Evolutionary conservation across 2,888 invertebrate genomes (phyloP).

Genomic region (Andricus curvator): DNA sequence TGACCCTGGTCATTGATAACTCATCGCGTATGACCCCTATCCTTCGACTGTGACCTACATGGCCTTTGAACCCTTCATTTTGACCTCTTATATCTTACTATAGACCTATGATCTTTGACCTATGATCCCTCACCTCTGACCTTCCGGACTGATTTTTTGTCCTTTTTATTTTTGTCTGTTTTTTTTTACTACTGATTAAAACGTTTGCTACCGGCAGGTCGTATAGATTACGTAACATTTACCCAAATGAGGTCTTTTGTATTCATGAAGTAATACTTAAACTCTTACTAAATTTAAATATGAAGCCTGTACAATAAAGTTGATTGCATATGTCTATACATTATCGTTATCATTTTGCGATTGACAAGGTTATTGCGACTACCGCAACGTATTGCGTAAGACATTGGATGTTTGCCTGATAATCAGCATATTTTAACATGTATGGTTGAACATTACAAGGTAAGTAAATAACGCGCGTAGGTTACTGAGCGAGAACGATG

Average conservation of each 20-base stretch:
- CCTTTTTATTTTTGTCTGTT: too few relatives aligned
- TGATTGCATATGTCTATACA: conserved; percentile 32
- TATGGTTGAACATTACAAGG: conserved; percentile 14
- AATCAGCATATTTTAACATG: conserved; percentile 29
- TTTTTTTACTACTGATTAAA: neutral
- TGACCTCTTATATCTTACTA: too few relatives aligned
- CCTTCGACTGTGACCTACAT: too few relatives aligned
- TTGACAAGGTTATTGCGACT: conserved; percentile 17
- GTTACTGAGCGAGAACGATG: neutral
- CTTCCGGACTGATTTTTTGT: too few relatives aligned
- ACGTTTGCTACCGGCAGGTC: neutral
- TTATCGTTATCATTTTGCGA: conserved; percentile 28
- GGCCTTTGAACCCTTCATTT: too few relatives aligned
- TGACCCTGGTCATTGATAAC: too few relatives aligned
- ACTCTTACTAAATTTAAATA: neutral
- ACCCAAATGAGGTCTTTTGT: neutral
- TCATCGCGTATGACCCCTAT: too few relatives aligned
- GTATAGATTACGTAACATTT: neutral
- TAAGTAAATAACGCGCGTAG: conserved; percentile 19
- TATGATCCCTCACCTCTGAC: too few relatives aligned
- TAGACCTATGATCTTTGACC: too few relatives aligned
- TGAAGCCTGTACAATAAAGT: neutral
- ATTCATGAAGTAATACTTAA: neutral
- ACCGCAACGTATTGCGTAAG: conserved; percentile 35
- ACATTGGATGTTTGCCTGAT: conserved; percentile 15